A percentile compares a stretch with the other conserved stretches of the same genome.
phyloP scores from a whole-genome alignment of 2,113 vertebrate genomes.

The Phrynocephalus versicolor region DNA sequence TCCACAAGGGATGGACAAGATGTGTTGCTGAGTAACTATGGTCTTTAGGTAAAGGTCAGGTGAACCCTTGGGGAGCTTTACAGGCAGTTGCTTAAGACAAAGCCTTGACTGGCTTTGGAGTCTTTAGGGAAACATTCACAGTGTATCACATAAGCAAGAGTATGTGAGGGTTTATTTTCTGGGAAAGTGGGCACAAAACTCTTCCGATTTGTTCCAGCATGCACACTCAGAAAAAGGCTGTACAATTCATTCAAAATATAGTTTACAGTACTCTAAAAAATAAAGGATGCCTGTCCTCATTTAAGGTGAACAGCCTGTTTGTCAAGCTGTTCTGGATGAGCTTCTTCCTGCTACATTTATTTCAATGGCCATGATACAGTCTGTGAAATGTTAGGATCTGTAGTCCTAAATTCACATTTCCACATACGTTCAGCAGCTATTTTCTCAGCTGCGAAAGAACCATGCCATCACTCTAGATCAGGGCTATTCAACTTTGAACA shows the following conservation, averaged over 20 bases:
- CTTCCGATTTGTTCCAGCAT: background rate
- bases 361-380: too few species aligned
- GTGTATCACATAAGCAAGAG: background rate
- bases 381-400: too few species aligned
- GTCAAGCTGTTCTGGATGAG: background rate
- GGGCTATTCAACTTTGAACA: too few species aligned
- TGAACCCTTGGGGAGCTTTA: slow-evolving; percentile 17
- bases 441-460: too few species aligned
- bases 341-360: background rate
- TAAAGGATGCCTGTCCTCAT: background rate
- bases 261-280: fast-evolving
- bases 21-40: slow-evolving; percentile 9
- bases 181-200: background rate
- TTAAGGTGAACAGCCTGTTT: background rate
- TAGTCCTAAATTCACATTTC: too few species aligned
- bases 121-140: slow-evolving; percentile 3
- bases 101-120: background rate
- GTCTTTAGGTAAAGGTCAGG: slow-evolving; percentile 26
- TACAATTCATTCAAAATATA: background rate
- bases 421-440: too few species aligned
- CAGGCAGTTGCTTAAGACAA: slow-evolving; percentile 14
- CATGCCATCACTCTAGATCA: too few species aligned
- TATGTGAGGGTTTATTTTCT: background rate
- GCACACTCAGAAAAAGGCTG: background rate
- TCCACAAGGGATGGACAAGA: background rate